These are phyloP conservation scores for Sylvia borin DNA, from an alignment of 2,797 vertebrate species.

Conservation along the genomic window DNA sequence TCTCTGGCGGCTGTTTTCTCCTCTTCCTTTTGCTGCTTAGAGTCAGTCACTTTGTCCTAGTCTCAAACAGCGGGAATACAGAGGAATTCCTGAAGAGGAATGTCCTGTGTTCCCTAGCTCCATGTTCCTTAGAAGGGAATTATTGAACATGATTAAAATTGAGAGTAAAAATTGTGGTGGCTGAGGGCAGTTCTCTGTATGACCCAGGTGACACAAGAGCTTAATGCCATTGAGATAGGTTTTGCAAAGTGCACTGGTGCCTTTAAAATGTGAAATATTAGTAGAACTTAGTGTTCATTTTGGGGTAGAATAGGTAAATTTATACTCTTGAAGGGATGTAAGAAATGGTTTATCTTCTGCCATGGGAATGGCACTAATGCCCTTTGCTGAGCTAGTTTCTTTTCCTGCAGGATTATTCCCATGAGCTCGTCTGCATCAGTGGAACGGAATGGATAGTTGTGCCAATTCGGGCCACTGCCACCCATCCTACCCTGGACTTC, in stretches of 20 bases:
- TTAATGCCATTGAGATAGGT: too few species aligned
- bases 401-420: constrained; percentile 83
- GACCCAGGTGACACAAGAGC: too few species aligned
- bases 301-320: not conserved
- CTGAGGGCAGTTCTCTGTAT: too few species aligned
- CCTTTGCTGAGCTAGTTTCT: not conserved
- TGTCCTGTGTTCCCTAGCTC: not conserved
- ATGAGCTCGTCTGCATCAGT: constrained; percentile 80
- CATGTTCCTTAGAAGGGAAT: too few species aligned
- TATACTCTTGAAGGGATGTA: too few species aligned
- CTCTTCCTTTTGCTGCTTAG: not conserved
- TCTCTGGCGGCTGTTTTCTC: not conserved
- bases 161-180: too few species aligned
- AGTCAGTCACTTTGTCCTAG: not conserved
- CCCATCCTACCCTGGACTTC: constrained; percentile 85
- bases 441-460: constrained; percentile 85
- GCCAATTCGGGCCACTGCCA: constrained; percentile 82
- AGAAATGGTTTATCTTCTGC: not conserved
- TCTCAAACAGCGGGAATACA: accelerated
- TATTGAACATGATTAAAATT: too few species aligned
- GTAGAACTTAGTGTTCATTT: not conserved
- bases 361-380: not conserved
- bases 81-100: not conserved
- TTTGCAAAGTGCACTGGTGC: not conserved
- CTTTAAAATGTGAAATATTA: not conserved